Evolutionary conservation across 2,888 invertebrate genomes (phyloP).

Genomic region (Brachyptera putata): DNA sequence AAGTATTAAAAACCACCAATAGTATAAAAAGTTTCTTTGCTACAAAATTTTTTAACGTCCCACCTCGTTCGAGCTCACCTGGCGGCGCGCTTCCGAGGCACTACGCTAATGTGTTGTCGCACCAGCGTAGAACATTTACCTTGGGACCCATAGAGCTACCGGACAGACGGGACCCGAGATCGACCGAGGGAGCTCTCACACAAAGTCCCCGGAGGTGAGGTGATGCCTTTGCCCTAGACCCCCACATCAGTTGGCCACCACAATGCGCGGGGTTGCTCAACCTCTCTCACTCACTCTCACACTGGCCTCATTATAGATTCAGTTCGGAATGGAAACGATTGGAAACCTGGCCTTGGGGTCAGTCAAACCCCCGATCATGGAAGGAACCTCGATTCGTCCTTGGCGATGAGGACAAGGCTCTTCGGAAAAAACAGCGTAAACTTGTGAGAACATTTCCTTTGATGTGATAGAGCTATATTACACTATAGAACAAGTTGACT

Average conservation of each 20-base stretch:
- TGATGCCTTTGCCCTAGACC: conserved; percentile 28
- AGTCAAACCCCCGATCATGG: conserved; percentile 1
- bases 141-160: conserved; percentile 45
- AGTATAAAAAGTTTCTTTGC: too few relatives aligned
- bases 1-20: conserved; percentile 4
- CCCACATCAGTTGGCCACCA: conserved; percentile 29
- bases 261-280: conserved; percentile 31
- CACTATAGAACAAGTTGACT: background rate
- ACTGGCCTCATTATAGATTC: background rate
- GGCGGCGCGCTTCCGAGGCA: background rate
- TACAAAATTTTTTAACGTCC: too few relatives aligned
- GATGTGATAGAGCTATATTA: background rate
- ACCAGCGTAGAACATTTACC: conserved; percentile 44
- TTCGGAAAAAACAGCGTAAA: conserved; percentile 46
- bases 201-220: conserved; percentile 1
- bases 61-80: background rate
- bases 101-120: background rate
- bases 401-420: conserved; percentile 48
- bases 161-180: conserved; percentile 2
- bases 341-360: conserved; percentile 1
- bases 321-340: conserved; percentile 16
- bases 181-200: conserved; percentile 3
- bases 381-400: conserved; percentile 41
- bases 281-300: conserved; percentile 26
- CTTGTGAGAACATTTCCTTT: conserved; percentile 24